These are phyloP conservation scores for Drosophila rellima DNA, from an alignment of 2,888 invertebrate genomes.

Conservation along the genomic window DNA sequence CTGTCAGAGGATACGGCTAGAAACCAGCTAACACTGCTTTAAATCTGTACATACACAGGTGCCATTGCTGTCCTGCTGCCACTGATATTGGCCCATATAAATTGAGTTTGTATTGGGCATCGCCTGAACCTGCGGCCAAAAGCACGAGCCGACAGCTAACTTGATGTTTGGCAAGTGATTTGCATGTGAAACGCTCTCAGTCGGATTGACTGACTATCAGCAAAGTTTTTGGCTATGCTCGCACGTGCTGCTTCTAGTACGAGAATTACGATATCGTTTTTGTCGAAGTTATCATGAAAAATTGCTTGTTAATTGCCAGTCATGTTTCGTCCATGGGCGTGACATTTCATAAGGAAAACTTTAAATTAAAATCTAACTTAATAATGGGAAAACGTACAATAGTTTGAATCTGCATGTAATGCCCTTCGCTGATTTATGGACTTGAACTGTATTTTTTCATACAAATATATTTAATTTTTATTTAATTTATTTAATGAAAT, in stretches of 20 bases:
- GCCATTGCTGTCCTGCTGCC: slow-evolving; percentile 22
- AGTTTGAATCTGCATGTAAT: slow-evolving; percentile 1
- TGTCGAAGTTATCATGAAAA: neutral
- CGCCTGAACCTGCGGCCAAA: slow-evolving; percentile 8
- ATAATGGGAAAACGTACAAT: neutral
- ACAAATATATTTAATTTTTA: neutral
- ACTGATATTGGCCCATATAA: slow-evolving; percentile 47
- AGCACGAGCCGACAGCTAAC: slow-evolving; percentile 40
- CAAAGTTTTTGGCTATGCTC: slow-evolving; percentile 15
- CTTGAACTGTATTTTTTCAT: neutral
- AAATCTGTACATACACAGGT: slow-evolving; percentile 35
- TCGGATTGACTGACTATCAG: slow-evolving; percentile 59
- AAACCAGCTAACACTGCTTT: slow-evolving; percentile 39
- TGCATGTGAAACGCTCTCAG: slow-evolving; percentile 63
- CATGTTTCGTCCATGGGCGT: slow-evolving; percentile 13
- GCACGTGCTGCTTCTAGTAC: neutral
- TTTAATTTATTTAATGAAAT: neutral
- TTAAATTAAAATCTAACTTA: slow-evolving; percentile 26
- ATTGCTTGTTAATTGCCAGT: slow-evolving; percentile 22
- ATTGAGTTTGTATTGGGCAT: slow-evolving; percentile 66
- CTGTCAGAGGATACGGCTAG: slow-evolving; percentile 69
- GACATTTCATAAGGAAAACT: slow-evolving; percentile 19
- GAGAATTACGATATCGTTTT: slow-evolving; percentile 6
- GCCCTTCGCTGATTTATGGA: neutral
- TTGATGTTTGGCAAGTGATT: slow-evolving; percentile 56